Evolutionary conservation across 2,113 vertebrate genomes (phyloP).

Genomic region (Chitala chitala): DNA sequence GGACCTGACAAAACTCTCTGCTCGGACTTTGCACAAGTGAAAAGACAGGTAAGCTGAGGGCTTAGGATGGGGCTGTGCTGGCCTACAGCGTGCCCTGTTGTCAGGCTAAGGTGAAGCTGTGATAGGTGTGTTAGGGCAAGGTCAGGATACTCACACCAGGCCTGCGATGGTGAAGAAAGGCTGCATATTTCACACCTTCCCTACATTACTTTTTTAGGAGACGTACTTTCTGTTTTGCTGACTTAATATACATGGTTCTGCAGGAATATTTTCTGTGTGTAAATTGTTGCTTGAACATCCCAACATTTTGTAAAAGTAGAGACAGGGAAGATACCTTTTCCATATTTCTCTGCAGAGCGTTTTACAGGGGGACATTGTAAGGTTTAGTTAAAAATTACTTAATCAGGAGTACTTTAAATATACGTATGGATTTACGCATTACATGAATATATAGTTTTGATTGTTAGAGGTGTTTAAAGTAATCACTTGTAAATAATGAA

Average conservation of each 20-base stretch:
- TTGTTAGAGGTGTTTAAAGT: too few species aligned
- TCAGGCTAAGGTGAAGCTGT: not conserved
- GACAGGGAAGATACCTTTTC: too few species aligned
- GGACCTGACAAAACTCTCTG: not conserved
- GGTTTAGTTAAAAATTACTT: too few species aligned
- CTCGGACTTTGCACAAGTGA: not conserved
- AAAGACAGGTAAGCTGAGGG: constrained; percentile 18
- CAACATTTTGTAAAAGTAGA: not conserved
- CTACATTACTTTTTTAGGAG: not conserved
- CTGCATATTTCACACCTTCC: not conserved
- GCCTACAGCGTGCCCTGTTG: not conserved
- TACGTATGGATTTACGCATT: too few species aligned
- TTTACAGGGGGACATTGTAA: too few species aligned
- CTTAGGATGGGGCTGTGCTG: not conserved
- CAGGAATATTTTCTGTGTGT: not conserved
- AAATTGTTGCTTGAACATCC: not conserved
- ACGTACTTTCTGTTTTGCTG: not conserved
- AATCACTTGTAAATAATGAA: too few species aligned
- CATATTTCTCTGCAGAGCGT: not conserved
- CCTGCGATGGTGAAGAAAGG: not conserved
- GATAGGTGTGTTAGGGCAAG: not conserved
- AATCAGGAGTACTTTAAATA: too few species aligned
- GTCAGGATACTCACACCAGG: too few species aligned
- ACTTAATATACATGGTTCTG: not conserved
- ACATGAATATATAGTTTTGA: too few species aligned